phyloP scores from a whole-genome alignment of 2,113 vertebrate species.

The Opisthocomus hoazin region DNA sequence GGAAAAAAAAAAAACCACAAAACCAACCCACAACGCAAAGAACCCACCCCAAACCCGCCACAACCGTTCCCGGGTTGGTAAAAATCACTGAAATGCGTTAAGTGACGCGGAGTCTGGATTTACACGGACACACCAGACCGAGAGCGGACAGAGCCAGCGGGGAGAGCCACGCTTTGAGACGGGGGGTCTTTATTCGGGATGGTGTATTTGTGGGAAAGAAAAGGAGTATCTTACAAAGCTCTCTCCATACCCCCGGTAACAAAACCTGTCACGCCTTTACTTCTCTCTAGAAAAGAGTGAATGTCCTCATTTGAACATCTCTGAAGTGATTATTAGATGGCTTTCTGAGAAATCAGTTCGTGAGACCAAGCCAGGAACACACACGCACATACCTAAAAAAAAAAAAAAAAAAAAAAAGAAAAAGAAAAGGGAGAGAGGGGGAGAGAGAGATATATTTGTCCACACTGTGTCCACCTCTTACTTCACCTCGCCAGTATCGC shows the following conservation, averaged over 20 bases:
- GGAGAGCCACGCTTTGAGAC: conserved; percentile 73
- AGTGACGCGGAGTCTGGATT: conserved; percentile 16
- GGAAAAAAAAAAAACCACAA: neutral
- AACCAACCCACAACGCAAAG: too few relatives aligned
- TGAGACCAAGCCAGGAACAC: neutral
- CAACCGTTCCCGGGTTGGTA: neutral
- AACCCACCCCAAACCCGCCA: too few relatives aligned
- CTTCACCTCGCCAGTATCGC: neutral
- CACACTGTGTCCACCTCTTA: neutral
- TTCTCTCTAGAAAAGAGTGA: conserved; percentile 46
- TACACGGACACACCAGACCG: conserved; percentile 70
- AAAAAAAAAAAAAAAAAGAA: too few relatives aligned
- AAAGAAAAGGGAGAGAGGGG: too few relatives aligned
- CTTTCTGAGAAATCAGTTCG: conserved; percentile 33
- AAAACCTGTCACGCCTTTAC: conserved; percentile 78
- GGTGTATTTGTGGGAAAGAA: conserved; percentile 50
- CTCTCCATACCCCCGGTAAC: conserved; percentile 63
- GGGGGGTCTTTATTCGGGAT: conserved; percentile 59
- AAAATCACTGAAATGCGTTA: conserved; percentile 17
- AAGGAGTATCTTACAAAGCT: conserved; percentile 70
- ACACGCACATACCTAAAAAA: neutral
- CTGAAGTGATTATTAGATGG: conserved; percentile 34
- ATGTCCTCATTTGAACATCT: conserved; percentile 48
- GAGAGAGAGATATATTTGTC: neutral
- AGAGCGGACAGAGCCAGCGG: conserved; percentile 74